phyloP scores from a whole-genome alignment of 2,113 vertebrate genomes.

The Ameiurus melas region DNA sequence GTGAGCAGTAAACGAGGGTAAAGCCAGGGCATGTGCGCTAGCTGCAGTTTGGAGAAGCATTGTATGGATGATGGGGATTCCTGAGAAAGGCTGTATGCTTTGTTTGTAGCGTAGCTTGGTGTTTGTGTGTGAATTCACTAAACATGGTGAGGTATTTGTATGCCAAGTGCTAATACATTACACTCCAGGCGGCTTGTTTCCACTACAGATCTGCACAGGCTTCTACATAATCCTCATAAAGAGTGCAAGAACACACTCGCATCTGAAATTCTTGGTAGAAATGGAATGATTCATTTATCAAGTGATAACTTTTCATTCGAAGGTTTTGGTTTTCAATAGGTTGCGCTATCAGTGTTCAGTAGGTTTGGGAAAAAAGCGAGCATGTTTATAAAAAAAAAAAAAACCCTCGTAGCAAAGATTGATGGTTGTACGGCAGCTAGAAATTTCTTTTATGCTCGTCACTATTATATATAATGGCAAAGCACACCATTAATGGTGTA shows the following conservation, averaged over 20 bases:
- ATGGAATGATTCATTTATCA: not conserved
- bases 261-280: not conserved
- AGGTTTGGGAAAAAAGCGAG: not conserved
- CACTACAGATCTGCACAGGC: not conserved
- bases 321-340: no score
- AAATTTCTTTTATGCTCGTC: not conserved
- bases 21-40: not conserved
- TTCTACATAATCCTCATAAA: not conserved
- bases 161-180: not conserved
- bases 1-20: not conserved
- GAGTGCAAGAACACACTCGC: not conserved
- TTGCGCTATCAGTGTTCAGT: not conserved
- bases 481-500: not conserved
- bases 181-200: not conserved
- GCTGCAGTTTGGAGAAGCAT: not conserved
- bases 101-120: not conserved
- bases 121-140: constrained; percentile 18
- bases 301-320: not conserved
- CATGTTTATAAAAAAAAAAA: no score
- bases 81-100: not conserved
- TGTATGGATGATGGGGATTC: not conserved
- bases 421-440: not conserved
- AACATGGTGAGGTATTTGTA: constrained; percentile 9
- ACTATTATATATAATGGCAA: not conserved
- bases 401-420: no score